Percentiles rank a stretch among this genome's conserved stretches.
phyloP scores from a whole-genome alignment of 2,888 invertebrate genomes.

The Encarsia formosa region DNA sequence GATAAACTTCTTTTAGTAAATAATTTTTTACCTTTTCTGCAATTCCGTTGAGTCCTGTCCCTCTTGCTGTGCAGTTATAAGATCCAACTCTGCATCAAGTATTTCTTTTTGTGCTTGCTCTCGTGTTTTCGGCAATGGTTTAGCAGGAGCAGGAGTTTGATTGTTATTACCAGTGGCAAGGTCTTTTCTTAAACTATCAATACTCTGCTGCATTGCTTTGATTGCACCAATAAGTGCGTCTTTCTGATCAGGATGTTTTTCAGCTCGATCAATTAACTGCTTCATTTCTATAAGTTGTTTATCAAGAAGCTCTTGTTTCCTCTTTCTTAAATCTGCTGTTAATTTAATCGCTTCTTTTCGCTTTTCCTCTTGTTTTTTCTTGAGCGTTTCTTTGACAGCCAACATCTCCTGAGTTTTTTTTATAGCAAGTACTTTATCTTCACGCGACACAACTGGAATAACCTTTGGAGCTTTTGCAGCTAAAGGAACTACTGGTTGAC shows the following conservation, averaged over 20 bases:
- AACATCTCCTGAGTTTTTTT: constrained; percentile 58
- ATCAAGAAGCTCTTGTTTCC: constrained; percentile 81
- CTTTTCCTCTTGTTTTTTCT: constrained; percentile 71
- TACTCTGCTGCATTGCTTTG: constrained; percentile 76
- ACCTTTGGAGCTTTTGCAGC: constrained; percentile 32
- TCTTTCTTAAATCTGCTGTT: constrained; percentile 75
- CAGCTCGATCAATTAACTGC: constrained; percentile 74
- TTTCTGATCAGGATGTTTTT: constrained; percentile 74
- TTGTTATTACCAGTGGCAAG: constrained; percentile 54
- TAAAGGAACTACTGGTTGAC: constrained; percentile 40
- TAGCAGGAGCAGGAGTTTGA: constrained; percentile 51
- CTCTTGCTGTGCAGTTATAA: constrained; percentile 83
- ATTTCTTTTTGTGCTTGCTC: constrained; percentile 85
- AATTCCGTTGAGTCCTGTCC: constrained; percentile 83
- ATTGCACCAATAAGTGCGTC: constrained; percentile 74
- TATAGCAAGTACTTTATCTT: constrained; percentile 51
- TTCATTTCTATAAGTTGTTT: constrained; percentile 87
- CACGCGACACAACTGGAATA: constrained; percentile 34
- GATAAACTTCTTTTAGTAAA: background rate
- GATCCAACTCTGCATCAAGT: constrained; percentile 84
- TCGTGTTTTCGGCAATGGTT: constrained; percentile 61
- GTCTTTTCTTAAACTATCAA: constrained; percentile 73
- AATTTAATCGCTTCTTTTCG: constrained; percentile 72
- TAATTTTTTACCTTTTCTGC: constrained; percentile 57
- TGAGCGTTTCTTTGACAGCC: constrained; percentile 64